These are phyloP conservation scores for Eremophila alpestris DNA, from an alignment of 2,797 vertebrate species.

Conservation along the genomic window DNA sequence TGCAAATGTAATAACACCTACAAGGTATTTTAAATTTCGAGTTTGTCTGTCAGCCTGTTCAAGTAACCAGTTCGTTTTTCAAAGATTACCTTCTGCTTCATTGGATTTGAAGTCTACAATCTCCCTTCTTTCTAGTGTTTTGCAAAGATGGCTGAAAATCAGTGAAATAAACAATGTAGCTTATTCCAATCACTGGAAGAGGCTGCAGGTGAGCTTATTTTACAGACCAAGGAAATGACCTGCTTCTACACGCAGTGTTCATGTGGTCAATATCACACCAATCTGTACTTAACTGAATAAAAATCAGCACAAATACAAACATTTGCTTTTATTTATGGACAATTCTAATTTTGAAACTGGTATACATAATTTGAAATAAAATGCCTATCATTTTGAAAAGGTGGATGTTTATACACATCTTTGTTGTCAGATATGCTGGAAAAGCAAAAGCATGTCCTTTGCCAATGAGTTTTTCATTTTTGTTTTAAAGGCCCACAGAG, in stretches of 20 bases:
- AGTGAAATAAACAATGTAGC: neutral
- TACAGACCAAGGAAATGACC: neutral
- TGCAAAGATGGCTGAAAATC: neutral
- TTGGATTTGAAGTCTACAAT: neutral
- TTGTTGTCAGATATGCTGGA: neutral
- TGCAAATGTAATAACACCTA: neutral
- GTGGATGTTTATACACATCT: neutral
- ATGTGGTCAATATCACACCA: neutral
- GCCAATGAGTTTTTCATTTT: neutral
- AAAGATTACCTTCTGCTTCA: neutral
- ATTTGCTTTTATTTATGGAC: neutral
- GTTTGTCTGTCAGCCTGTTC: neutral
- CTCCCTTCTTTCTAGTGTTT: neutral
- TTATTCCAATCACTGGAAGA: neutral
- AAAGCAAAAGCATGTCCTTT: neutral
- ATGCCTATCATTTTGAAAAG: neutral
- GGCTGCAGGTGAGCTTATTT: neutral
- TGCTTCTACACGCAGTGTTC: neutral
- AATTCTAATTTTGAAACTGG: neutral
- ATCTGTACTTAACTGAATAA: neutral
- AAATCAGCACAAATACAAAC: neutral
- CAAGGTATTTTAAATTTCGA: neutral
- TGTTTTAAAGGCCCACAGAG: neutral
- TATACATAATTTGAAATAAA: neutral
- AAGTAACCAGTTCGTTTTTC: neutral